Base-by-base conservation (phyloP, 2,888 invertebrate genomes). In the Notodonta dromedarius region DNA sequence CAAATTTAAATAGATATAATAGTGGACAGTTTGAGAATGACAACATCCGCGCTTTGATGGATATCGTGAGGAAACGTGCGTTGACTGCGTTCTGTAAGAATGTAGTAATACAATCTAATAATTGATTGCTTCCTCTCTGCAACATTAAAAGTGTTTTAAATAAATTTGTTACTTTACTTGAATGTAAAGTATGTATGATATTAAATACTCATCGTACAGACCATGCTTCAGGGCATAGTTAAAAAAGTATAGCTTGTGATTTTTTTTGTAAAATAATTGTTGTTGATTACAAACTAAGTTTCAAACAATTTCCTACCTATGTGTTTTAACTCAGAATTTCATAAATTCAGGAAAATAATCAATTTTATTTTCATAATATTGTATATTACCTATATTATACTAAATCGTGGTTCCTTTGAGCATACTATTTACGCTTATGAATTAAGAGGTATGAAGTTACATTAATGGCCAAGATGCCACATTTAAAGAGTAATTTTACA, bases 21-120 rank as follows among this genome's bases (percentile, higher is more conserved):
- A 61, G 8, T 39, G 5, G 39, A 64, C 71, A 57, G 13, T 58
- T 35, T 51, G 35, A 53, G 78, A 77, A 80, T 82, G 70, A 61
- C 65, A 75, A 80, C 66, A 71, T 70, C 66, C 48, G 64, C 35
- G 58, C 68, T 77, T 74, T 73, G 71, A 76, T 76, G 69, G 65
- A 76, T 73, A 76, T 72, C 70, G 67, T 69, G 55, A 40, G 57
- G 52, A 71, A 63, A 70, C 82, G 76, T 77, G 80, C 58, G 56
- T 63, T 2, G 78, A 73, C 65, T 70, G 55, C 32, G 16, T 13
- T 52, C 11, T 12, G 4, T 13, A 52, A 6, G 52, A 52, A 24
- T 52, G 50, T 52, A 50, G 54, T 54, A 52, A 55, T 58, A 32
- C 42, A 46, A 57, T 57, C 32, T 57, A 54, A 57, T 52, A 60